These are phyloP conservation scores for Oreocharis arfaki DNA, from an alignment of 2,113 vertebrate species.

Conservation along the genomic window DNA sequence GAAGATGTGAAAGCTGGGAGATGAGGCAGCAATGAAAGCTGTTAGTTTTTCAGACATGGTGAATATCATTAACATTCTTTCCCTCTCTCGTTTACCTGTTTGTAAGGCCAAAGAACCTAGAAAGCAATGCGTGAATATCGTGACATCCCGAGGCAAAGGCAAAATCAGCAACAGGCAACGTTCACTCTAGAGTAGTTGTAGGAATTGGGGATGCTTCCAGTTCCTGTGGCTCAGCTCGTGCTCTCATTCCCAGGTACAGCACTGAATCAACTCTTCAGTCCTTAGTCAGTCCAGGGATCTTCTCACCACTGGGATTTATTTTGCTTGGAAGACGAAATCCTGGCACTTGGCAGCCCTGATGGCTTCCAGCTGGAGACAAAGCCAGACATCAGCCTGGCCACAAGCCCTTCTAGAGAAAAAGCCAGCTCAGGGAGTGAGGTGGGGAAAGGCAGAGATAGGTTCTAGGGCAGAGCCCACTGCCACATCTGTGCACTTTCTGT, in stretches of 20 bases:
- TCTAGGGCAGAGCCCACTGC: not conserved
- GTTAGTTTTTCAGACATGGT: not conserved
- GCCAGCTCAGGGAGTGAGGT: not conserved
- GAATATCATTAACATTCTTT: not conserved
- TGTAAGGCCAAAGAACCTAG: conserved; percentile 1
- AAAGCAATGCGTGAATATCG: not conserved
- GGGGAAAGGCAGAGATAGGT: not conserved
- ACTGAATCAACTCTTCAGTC: not conserved
- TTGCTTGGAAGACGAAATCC: not conserved
- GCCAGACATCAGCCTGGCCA: not conserved
- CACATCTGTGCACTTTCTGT: not conserved
- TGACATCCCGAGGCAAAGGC: not conserved
- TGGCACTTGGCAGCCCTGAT: not conserved
- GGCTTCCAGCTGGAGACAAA: not conserved
- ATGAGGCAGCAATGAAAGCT: not conserved
- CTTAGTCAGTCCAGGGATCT: not conserved
- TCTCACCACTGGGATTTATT: not conserved
- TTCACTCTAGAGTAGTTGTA: conserved; percentile 34
- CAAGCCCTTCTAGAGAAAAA: not conserved
- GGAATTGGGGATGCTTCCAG: not conserved
- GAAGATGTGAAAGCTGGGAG: not conserved
- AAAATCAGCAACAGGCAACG: conserved; percentile 22
- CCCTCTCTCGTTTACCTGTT: not conserved
- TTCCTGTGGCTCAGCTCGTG: not conserved
- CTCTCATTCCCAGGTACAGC: not conserved